A percentile compares a stretch with the other conserved stretches of the same genome.
phyloP scores from a whole-genome alignment of 1,140 invertebrate species.

The Orius insidiosus region DNA sequence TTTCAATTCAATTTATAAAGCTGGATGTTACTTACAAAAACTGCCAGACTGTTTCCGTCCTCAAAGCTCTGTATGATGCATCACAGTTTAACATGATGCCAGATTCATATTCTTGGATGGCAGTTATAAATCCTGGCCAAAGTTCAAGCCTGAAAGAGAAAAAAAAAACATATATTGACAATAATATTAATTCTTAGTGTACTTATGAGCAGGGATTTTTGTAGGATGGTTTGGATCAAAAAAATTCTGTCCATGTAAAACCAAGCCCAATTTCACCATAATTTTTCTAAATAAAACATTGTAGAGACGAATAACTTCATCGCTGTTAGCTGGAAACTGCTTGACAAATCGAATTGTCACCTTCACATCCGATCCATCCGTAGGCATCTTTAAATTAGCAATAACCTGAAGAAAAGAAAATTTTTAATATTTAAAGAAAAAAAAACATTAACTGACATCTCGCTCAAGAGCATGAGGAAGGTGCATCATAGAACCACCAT shows the following conservation, averaged over 20 bases:
- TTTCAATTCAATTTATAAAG: too few species aligned
- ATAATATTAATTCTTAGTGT: constrained; percentile 1
- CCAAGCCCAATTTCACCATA: constrained; percentile 55
- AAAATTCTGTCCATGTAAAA: constrained; percentile 58
- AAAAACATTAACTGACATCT: too few species aligned
- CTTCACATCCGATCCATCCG: constrained; percentile 6
- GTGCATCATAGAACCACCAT: too few species aligned
- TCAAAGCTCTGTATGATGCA: constrained; percentile 64
- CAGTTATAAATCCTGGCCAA: constrained; percentile 78
- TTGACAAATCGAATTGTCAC: constrained; percentile 42
- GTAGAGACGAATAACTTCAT: constrained; percentile 75
- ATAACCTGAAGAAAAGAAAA: too few species aligned
- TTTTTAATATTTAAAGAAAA: too few species aligned
- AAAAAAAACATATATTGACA: not conserved
- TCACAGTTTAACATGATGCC: constrained; percentile 77
- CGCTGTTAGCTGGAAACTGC: constrained; percentile 51
- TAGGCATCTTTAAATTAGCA: too few species aligned
- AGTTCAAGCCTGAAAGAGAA: constrained; percentile 47
- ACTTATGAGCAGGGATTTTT: constrained; percentile 54
- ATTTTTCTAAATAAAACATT: constrained; percentile 66
- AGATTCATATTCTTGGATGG: constrained; percentile 67
- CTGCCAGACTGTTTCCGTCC: constrained; percentile 49
- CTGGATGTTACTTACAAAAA: constrained; percentile 54
- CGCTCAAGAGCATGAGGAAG: too few species aligned
- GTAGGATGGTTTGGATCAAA: constrained; percentile 55